Conservation (phyloP, 2,888 invertebrate genomes). For the Oxyteleia sp. region DNA sequence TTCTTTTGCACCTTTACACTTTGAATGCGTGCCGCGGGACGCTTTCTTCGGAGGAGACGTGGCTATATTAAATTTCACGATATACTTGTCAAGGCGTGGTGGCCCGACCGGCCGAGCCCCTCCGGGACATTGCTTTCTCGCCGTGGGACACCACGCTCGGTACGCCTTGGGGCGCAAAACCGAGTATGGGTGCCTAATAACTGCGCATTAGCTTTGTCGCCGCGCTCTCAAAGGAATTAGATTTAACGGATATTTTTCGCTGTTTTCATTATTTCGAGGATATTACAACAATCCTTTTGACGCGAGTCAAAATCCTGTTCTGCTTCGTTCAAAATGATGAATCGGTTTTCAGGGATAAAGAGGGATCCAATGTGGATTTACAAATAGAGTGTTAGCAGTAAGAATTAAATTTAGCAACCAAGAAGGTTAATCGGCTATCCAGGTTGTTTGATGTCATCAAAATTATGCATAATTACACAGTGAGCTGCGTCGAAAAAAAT, state of each 20-base stretch:
- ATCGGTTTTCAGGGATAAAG: too few relatives aligned
- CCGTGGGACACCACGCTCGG: conserved; percentile 80
- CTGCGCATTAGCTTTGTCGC: conserved; percentile 85
- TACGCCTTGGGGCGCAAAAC: conserved; percentile 82
- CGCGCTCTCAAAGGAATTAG: conserved; percentile 79
- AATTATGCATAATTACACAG: too few relatives aligned
- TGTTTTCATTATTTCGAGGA: conserved; percentile 46
- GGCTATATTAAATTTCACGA: conserved; percentile 84
- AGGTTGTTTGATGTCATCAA: too few relatives aligned
- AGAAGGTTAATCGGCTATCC: too few relatives aligned
- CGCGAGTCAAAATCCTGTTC: background rate
- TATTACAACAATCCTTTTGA: conserved; percentile 24
- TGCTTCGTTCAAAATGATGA: background rate
- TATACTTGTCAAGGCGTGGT: conserved; percentile 85
- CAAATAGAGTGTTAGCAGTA: too few relatives aligned
- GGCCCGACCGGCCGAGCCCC: conserved; percentile 78
- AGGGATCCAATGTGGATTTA: too few relatives aligned
- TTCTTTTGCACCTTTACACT: conserved; percentile 62
- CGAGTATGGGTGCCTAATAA: conserved; percentile 83
- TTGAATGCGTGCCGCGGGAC: conserved; percentile 52
- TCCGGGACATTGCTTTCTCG: conserved; percentile 78
- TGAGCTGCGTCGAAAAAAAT: too few relatives aligned
- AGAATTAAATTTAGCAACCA: too few relatives aligned
- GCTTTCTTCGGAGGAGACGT: conserved; percentile 71
- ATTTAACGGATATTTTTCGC: conserved; percentile 72